A percentile compares a stretch with the other conserved stretches of the same genome.
phyloP scores from a whole-genome alignment of 2,113 vertebrate genomes.

The Pteropus alecto region DNA sequence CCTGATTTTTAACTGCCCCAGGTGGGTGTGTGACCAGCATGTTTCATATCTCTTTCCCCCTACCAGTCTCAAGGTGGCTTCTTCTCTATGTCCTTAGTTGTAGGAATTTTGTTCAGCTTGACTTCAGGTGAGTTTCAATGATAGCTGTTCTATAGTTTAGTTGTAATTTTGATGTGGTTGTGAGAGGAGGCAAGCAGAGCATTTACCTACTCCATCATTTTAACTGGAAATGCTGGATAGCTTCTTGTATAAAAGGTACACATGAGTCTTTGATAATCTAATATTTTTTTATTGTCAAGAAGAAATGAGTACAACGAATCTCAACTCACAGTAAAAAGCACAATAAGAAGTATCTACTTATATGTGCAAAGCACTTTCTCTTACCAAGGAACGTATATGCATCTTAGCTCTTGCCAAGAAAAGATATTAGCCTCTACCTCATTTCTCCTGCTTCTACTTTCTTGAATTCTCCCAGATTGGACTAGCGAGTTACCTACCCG shows the following conservation, averaged over 20 bases:
- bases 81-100: too few relatives aligned
- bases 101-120: too few relatives aligned
- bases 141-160: too few relatives aligned
- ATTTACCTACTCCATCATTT: too few relatives aligned
- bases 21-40: too few relatives aligned
- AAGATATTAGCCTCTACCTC: not conserved
- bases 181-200: too few relatives aligned
- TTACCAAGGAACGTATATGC: not conserved
- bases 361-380: not conserved
- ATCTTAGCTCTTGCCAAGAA: not conserved
- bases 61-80: too few relatives aligned
- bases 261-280: not conserved
- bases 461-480: not conserved
- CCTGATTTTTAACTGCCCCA: too few relatives aligned
- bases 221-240: too few relatives aligned
- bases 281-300: not conserved
- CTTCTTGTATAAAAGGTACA: not conserved
- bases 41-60: too few relatives aligned
- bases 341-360: not conserved
- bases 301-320: not conserved
- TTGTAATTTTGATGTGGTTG: too few relatives aligned
- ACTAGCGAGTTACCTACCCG: not conserved
- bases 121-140: too few relatives aligned
- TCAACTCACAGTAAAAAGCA: not conserved
- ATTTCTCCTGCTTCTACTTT: conserved; percentile 19